Evolutionary conservation across 2,888 invertebrate species (phyloP).

Genomic region (Amphipoea lucens): DNA sequence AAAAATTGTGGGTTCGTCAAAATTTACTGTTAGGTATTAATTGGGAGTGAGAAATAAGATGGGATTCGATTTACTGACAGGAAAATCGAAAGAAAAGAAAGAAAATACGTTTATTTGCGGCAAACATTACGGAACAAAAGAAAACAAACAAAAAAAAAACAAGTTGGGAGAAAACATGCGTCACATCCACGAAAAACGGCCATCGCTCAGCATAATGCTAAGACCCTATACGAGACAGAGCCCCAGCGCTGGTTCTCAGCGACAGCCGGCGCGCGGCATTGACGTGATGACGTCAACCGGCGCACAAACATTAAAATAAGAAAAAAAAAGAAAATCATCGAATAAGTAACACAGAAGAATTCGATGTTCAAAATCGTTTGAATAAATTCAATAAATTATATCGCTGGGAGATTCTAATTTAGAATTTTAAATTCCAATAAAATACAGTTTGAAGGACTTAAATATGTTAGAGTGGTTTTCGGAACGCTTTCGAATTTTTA

Average conservation of each 20-base stretch:
- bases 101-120: no score
- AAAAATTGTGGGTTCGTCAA: conserved; percentile 36
- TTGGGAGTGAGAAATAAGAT: conserved; percentile 29
- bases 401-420: conserved; percentile 5
- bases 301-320: no score
- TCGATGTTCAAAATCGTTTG: conserved; percentile 20
- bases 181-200: no score
- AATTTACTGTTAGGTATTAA: conserved; percentile 5
- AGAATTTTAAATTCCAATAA: conserved; percentile 41
- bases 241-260: no score
- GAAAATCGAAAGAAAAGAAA: conserved; percentile 8
- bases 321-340: no score
- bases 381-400: conserved; percentile 30
- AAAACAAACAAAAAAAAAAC: no score
- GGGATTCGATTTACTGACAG: conserved; percentile 8
- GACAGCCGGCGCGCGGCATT: no score
- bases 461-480: not conserved
- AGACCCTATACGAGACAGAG: no score
- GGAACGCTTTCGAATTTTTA: conserved; percentile 7
- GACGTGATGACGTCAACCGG: no score
- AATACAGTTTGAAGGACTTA: not conserved
- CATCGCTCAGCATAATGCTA: no score
- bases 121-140: no score
- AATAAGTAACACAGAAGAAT: conserved; percentile 2
- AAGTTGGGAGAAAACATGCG: no score